These are phyloP conservation scores for Empidonax alnorum DNA, from an alignment of 2,113 vertebrate species.

Conservation along the genomic window DNA sequence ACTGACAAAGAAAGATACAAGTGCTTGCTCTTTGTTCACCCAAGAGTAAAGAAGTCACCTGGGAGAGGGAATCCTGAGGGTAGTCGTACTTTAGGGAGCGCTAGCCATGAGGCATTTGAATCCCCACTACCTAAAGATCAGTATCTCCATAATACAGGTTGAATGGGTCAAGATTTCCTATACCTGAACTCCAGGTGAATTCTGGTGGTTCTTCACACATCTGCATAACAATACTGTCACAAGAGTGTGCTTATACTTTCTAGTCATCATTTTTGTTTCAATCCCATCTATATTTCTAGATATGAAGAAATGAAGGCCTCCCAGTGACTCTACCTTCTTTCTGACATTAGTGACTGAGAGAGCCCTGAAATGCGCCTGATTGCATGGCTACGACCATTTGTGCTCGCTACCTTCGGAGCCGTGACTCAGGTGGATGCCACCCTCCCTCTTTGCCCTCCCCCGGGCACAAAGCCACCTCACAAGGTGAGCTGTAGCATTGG, in stretches of 20 bases:
- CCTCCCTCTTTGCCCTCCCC: background rate
- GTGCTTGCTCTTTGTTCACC: background rate
- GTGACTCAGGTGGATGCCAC: background rate
- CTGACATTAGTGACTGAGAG: background rate
- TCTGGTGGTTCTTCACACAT: background rate
- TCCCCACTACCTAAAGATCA: background rate
- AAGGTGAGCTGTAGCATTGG: rapidly evolving
- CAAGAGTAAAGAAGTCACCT: background rate
- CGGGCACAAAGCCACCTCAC: background rate
- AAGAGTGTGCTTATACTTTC: background rate
- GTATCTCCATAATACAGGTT: background rate
- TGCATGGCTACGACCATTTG: background rate
- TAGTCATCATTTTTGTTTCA: background rate
- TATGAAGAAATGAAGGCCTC: background rate
- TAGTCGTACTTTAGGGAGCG: background rate
- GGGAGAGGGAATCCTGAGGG: background rate
- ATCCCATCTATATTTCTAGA: background rate
- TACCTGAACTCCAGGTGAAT: background rate
- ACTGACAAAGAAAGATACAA: background rate
- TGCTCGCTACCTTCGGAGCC: background rate
- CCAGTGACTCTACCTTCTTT: background rate
- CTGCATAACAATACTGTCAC: background rate
- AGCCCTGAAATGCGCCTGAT: background rate
- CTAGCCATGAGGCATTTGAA: background rate
- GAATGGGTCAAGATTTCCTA: background rate